phyloP scores from a whole-genome alignment of 2,888 invertebrate genomes.

The Clitarchus hookeri region DNA sequence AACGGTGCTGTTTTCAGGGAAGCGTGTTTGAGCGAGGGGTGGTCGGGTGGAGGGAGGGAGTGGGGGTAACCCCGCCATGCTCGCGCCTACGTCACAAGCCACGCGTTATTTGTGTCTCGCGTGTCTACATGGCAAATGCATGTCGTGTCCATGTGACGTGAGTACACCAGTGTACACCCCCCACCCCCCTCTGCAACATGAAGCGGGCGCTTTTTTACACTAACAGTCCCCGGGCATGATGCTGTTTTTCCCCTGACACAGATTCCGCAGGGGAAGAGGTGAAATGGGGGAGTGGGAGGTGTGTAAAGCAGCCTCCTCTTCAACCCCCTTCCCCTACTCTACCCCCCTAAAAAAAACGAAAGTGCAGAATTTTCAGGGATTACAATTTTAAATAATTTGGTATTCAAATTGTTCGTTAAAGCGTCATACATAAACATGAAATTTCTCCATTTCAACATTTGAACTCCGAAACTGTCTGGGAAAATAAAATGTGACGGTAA shows the following conservation, averaged over 20 bases:
- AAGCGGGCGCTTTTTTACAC: background rate
- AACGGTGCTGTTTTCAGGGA: background rate
- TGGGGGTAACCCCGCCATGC: background rate
- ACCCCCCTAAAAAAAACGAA: background rate
- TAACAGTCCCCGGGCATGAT: background rate
- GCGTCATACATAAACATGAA: constrained; percentile 12
- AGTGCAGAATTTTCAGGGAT: background rate
- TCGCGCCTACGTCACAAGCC: background rate
- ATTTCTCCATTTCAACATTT: constrained; percentile 8
- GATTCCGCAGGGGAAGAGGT: background rate
- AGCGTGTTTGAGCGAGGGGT: background rate
- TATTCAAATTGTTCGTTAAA: constrained; percentile 14
- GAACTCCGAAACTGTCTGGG: constrained; percentile 9
- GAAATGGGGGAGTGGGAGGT: background rate
- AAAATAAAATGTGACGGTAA: constrained; percentile 14
- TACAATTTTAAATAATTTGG: constrained; percentile 7
- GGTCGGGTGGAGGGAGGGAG: background rate
- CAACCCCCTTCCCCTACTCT: background rate
- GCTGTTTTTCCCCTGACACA: background rate
- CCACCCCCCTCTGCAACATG: background rate
- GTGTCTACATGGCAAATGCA: background rate
- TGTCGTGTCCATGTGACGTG: background rate
- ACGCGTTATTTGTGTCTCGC: background rate
- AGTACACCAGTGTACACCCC: background rate
- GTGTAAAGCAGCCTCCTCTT: background rate